These are phyloP conservation scores for Hybognathus amarus DNA, from an alignment of 2,797 vertebrate genomes.

Conservation along the genomic window DNA sequence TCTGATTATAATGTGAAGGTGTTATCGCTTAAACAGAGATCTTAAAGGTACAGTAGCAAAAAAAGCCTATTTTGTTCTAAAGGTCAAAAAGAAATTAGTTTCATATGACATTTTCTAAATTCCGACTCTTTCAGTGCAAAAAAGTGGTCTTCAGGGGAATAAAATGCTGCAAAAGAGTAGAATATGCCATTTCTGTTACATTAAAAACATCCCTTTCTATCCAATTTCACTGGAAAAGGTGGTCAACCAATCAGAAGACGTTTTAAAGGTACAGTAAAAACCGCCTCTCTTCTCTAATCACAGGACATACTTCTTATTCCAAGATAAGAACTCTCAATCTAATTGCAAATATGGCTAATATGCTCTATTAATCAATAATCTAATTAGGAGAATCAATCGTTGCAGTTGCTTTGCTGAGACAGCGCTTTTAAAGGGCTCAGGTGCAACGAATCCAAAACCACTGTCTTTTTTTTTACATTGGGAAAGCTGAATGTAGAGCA, in stretches of 20 bases:
- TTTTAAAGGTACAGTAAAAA: conserved; percentile 10
- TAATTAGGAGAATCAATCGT: conserved; percentile 50
- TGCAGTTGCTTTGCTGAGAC: neutral
- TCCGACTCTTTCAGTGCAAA: neutral
- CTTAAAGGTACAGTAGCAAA: neutral
- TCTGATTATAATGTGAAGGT: neutral
- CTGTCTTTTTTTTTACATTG: neutral
- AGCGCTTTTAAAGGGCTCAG: conserved; percentile 2
- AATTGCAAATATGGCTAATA: conserved; percentile 53
- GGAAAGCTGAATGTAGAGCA: conserved; percentile 3
- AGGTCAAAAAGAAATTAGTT: neutral
- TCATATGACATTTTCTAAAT: neutral
- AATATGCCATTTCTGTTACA: neutral
- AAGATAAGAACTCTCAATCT: conserved; percentile 43
- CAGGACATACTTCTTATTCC: conserved; percentile 46
- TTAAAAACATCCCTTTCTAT: neutral
- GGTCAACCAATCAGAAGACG: neutral
- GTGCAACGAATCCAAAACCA: neutral
- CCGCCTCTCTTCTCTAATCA: neutral
- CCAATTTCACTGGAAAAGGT: neutral
- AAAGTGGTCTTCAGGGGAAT: neutral
- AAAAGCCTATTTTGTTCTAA: neutral
- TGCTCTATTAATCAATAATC: conserved; percentile 30
- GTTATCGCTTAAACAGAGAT: neutral
- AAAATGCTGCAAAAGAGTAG: neutral